Conservation (phyloP, 2,888 invertebrate genomes). For the Lapara coniferarum region DNA sequence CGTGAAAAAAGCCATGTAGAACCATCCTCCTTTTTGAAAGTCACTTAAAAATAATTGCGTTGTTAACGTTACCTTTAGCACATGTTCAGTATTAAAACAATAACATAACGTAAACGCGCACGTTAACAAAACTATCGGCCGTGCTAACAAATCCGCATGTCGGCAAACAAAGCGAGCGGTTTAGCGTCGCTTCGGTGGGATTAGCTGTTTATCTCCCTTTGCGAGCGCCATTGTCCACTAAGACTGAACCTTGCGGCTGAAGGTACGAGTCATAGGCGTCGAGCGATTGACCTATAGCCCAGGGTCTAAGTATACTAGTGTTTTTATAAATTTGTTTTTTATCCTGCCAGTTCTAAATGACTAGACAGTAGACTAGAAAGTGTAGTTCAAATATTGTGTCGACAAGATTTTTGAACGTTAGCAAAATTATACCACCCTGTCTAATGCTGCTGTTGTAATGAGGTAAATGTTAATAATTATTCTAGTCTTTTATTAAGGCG, state of each 20-base stretch:
- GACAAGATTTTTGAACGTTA: too few relatives aligned
- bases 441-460: too few relatives aligned
- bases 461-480: too few relatives aligned
- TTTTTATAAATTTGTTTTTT: too few relatives aligned
- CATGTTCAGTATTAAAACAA: not conserved
- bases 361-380: too few relatives aligned
- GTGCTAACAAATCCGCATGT: conserved; percentile 25
- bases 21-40: too few relatives aligned
- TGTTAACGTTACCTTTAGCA: not conserved
- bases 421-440: too few relatives aligned
- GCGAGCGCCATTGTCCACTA: conserved; percentile 25
- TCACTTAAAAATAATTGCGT: too few relatives aligned
- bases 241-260: conserved; percentile 1
- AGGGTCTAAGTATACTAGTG: not conserved
- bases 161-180: conserved; percentile 42
- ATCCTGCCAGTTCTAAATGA: too few relatives aligned
- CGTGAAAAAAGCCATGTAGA: too few relatives aligned
- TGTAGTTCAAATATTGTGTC: too few relatives aligned
- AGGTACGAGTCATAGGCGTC: not conserved
- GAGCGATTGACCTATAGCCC: not conserved
- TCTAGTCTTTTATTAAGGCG: too few relatives aligned
- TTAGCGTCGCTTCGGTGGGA: conserved; percentile 38
- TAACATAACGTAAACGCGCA: not conserved
- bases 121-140: not conserved
- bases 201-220: conserved; percentile 46